These are phyloP conservation scores for Macrosiphum euphorbiae DNA, from an alignment of 2,888 invertebrate species.

Conservation along the genomic window DNA sequence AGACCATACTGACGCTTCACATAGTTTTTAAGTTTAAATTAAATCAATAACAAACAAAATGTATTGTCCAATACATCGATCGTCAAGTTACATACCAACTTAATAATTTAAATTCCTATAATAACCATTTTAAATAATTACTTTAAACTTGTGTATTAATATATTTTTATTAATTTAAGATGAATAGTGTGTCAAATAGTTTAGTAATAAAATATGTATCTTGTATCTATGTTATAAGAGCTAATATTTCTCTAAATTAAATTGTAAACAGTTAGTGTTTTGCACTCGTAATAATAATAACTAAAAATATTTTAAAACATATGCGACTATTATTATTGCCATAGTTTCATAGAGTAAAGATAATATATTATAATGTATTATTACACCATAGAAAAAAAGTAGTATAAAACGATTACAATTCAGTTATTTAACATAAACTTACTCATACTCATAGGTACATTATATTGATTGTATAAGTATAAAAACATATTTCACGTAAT, in stretches of 20 bases:
- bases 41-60: slow-evolving; percentile 21
- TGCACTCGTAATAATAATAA: not conserved
- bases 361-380: too few species aligned
- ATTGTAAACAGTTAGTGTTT: not conserved
- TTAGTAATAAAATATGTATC: not conserved
- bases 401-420: not conserved
- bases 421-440: not conserved
- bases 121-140: not conserved
- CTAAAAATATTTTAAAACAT: not conserved
- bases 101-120: not conserved
- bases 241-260: not conserved
- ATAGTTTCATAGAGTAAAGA: not conserved
- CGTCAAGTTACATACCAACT: not conserved
- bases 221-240: not conserved
- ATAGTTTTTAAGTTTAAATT: not conserved
- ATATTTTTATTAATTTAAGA: not conserved
- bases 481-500: not conserved
- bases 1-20: not conserved
- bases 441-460: not conserved
- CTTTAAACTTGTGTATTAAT: not conserved
- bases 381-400: not conserved
- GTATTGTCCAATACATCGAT: not conserved
- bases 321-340: not conserved
- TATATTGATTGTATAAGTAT: not conserved
- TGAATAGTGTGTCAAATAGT: not conserved